phyloP scores from a whole-genome alignment of 2,113 vertebrate species.

The Channa maculata region DNA sequence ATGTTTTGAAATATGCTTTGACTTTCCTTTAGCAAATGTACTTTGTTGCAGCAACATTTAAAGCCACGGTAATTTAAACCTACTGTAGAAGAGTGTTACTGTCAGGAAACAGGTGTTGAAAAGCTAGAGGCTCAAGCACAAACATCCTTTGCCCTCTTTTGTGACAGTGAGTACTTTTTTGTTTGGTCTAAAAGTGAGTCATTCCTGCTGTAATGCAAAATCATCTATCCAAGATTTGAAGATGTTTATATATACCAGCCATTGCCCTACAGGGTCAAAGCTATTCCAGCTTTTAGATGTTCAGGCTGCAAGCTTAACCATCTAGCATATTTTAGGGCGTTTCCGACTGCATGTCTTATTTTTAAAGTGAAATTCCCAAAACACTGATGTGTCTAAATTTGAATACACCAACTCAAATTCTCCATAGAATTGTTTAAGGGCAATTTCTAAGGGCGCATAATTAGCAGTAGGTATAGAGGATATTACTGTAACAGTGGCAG shows the following conservation, averaged over 20 bases:
- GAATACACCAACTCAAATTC: constrained; percentile 12
- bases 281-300: not conserved
- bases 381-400: constrained; percentile 5
- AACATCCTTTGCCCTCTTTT: not conserved
- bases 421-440: constrained; percentile 10
- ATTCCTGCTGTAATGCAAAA: constrained; percentile 13
- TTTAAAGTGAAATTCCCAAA: not conserved
- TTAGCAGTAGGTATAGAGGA: not conserved
- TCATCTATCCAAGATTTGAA: not conserved
- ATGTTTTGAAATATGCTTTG: too few species aligned
- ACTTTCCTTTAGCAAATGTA: not conserved
- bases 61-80: not conserved
- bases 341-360: too few species aligned
- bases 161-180: constrained; percentile 1
- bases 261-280: not conserved
- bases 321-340: not conserved
- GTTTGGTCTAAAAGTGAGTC: constrained; percentile 10
- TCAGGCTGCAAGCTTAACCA: not conserved
- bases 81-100: not conserved
- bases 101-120: not conserved
- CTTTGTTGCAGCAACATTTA: constrained; percentile 13
- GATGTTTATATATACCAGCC: not conserved
- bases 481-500: constrained; percentile 5
- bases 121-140: not conserved
- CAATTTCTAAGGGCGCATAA: constrained; percentile 15